Conservation (phyloP, 2,888 invertebrate genomes). For the Nudaria mundana region DNA sequence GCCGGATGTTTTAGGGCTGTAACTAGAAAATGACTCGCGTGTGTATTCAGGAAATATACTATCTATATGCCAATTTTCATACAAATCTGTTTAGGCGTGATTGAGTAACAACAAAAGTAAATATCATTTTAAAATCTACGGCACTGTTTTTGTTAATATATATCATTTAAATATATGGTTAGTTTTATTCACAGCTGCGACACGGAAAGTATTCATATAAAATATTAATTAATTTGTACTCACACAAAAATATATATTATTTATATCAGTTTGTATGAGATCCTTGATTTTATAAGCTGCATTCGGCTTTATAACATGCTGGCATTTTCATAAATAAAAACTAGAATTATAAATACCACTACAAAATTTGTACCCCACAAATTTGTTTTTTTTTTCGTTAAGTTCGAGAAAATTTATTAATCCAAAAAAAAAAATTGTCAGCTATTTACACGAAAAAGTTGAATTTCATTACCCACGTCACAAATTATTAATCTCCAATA, state of each 20-base stretch:
- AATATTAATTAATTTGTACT: too few relatives aligned
- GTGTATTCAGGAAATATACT: too few relatives aligned
- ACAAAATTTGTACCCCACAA: not conserved
- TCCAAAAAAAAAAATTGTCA: slow-evolving; percentile 10
- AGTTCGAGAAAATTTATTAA: not conserved
- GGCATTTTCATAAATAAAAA: slow-evolving; percentile 13
- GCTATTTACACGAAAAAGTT: slow-evolving; percentile 28
- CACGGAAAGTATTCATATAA: slow-evolving; percentile 63
- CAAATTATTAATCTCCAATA: slow-evolving; percentile 43
- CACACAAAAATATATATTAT: too few relatives aligned
- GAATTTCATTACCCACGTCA: slow-evolving; percentile 38
- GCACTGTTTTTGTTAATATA: too few relatives aligned
- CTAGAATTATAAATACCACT: not conserved
- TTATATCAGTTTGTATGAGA: too few relatives aligned
- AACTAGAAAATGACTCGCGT: too few relatives aligned
- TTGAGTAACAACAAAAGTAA: too few relatives aligned
- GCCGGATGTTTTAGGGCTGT: too few relatives aligned
- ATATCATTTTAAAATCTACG: too few relatives aligned
- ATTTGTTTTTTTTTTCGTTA: too few relatives aligned
- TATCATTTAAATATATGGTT: slow-evolving; percentile 47
- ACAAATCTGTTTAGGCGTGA: too few relatives aligned
- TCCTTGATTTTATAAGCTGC: slow-evolving; percentile 49
- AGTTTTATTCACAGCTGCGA: slow-evolving; percentile 73
- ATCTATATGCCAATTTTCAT: too few relatives aligned
- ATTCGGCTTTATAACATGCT: slow-evolving; percentile 41